Conservation (phyloP, 2,888 invertebrate species). For the Tiliacea citrago region DNA sequence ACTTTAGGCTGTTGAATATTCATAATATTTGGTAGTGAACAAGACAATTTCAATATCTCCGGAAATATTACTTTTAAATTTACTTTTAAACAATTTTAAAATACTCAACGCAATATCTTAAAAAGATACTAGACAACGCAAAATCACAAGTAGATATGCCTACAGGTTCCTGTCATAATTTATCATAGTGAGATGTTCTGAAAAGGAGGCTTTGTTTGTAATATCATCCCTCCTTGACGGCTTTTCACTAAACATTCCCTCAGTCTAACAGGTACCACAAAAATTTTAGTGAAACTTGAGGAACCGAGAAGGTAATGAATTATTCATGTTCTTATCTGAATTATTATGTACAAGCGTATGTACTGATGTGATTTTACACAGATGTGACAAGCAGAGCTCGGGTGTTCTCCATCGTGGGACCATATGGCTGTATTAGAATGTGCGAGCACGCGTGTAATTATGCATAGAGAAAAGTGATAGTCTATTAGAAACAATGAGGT, state of each 20-base stretch:
- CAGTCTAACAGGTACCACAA: conserved; percentile 46
- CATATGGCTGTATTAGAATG: conserved; percentile 1
- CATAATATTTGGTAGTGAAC: background rate
- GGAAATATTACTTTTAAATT: background rate
- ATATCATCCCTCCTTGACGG: conserved; percentile 42
- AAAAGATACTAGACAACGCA: conserved; percentile 6
- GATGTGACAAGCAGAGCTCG: conserved; percentile 34
- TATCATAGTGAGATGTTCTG: conserved; percentile 26
- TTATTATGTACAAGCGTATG: conserved; percentile 63
- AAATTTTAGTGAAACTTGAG: conserved; percentile 60
- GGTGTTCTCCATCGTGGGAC: conserved; percentile 21
- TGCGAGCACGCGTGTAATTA: conserved; percentile 15
- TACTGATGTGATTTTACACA: conserved; percentile 59
- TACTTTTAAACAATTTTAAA: background rate
- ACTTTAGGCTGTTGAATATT: background rate
- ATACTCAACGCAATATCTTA: background rate
- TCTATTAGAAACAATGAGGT: background rate
- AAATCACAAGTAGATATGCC: conserved; percentile 4
- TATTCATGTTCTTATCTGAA: conserved; percentile 59
- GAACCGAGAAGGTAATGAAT: conserved; percentile 51
- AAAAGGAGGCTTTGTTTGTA: conserved; percentile 45
- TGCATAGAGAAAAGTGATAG: conserved; percentile 15
- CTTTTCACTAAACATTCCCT: conserved; percentile 43
- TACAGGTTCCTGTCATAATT: conserved; percentile 32
- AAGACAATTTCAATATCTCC: background rate